These are phyloP conservation scores for Forbesichthys agassizii DNA, from an alignment of 2,113 vertebrate species.

Conservation along the genomic window DNA sequence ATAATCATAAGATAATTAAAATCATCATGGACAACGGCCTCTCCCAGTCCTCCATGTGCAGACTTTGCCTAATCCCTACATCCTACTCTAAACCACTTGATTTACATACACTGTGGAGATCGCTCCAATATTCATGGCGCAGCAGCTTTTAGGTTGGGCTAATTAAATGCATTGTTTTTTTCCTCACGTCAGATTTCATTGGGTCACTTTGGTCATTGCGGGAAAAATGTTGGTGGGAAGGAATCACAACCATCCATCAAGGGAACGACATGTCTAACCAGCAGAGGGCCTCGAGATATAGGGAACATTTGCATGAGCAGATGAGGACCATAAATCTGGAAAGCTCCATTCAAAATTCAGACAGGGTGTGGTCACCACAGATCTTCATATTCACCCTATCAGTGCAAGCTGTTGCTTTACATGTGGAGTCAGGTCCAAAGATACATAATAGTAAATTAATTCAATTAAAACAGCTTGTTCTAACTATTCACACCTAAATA, in stretches of 20 bases:
- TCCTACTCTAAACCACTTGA: neutral
- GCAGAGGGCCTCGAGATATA: slow-evolving; percentile 37
- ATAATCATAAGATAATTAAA: too few relatives aligned
- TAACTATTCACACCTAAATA: too few relatives aligned
- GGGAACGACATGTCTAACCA: slow-evolving; percentile 40
- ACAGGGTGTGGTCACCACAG: neutral
- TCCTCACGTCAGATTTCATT: neutral
- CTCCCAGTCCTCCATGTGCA: too few relatives aligned
- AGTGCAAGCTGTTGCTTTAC: neutral
- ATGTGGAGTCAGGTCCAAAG: too few relatives aligned
- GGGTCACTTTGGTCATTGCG: slow-evolving; percentile 2
- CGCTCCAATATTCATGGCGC: neutral
- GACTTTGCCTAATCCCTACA: neutral
- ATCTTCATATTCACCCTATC: slow-evolving; percentile 16
- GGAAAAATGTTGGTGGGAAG: slow-evolving; percentile 30
- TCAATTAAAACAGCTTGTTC: too few relatives aligned
- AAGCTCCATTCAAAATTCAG: slow-evolving; percentile 25
- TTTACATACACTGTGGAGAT: slow-evolving; percentile 19
- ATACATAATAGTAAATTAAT: too few relatives aligned
- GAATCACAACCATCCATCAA: slow-evolving; percentile 39
- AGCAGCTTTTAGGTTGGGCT: slow-evolving; percentile 14
- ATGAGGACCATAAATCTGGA: slow-evolving; percentile 24
- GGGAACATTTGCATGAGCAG: slow-evolving; percentile 47
- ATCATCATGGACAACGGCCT: too few relatives aligned
- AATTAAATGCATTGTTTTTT: slow-evolving; percentile 21